Conservation (phyloP, 2,888 invertebrate genomes). For the Caenorhabditis imperialis region DNA sequence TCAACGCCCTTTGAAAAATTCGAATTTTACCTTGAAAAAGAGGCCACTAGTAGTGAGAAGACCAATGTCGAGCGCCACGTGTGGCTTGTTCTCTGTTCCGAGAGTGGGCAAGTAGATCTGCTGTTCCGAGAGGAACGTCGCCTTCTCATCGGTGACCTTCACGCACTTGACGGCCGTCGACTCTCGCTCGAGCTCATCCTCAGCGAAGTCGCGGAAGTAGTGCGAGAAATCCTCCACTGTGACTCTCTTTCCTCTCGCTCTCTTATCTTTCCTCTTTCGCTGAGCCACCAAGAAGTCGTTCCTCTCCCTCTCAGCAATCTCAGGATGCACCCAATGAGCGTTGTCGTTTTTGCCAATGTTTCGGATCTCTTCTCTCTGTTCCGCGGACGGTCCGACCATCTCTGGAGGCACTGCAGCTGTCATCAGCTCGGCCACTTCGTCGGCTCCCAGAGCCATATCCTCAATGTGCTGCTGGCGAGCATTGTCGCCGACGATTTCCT, state of each 20-base stretch:
- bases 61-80: slow-evolving; percentile 25
- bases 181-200: slow-evolving; percentile 19
- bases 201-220: slow-evolving; percentile 26
- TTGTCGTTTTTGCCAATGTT: slow-evolving; percentile 42
- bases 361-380: slow-evolving; percentile 34
- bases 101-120: slow-evolving; percentile 22
- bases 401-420: background rate
- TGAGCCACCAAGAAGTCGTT: slow-evolving; percentile 1
- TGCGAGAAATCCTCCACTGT: slow-evolving; percentile 28
- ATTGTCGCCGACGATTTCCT: background rate
- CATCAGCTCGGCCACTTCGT: slow-evolving; percentile 35
- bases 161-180: background rate
- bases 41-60: slow-evolving; percentile 25
- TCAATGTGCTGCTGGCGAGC: slow-evolving; percentile 4
- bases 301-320: slow-evolving; percentile 14
- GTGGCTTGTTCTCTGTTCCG: slow-evolving; percentile 29
- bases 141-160: slow-evolving; percentile 13
- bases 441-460: slow-evolving; percentile 7
- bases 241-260: slow-evolving; percentile 19
- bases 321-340: slow-evolving; percentile 34
- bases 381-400: slow-evolving; percentile 5
- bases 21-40: slow-evolving; percentile 21
- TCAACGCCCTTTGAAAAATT: background rate
- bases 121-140: slow-evolving; percentile 7
- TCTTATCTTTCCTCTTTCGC: slow-evolving; percentile 31